phyloP scores from a whole-genome alignment of 1,140 invertebrate genomes.

The Drosophila bipectinata region DNA sequence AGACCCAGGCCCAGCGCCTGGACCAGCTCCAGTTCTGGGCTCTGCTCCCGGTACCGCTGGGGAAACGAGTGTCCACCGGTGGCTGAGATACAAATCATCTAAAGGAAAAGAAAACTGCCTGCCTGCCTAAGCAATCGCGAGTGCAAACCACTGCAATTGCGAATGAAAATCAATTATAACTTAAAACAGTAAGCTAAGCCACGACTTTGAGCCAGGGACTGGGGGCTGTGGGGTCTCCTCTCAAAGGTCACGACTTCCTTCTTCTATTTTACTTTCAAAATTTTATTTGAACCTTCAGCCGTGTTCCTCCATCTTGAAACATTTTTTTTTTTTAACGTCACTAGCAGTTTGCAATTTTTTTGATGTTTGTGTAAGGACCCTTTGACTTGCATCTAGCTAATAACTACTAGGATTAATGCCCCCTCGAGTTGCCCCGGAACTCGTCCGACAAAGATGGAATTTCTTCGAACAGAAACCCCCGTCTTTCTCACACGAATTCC shows the following conservation, averaged over 20 bases:
- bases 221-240: not conserved
- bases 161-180: conserved; percentile 15
- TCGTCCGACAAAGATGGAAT: conserved; percentile 7
- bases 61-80: conserved; percentile 8
- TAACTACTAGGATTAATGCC: conserved; percentile 25
- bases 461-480: not conserved
- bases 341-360: not conserved
- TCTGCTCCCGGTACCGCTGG: not conserved
- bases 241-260: not conserved
- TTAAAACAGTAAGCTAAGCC: conserved; percentile 15
- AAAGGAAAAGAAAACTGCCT: conserved; percentile 50
- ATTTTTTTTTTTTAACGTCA: not conserved
- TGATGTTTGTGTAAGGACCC: not conserved
- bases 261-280: conserved; percentile 1
- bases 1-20: not conserved
- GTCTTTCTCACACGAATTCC: conserved; percentile 26
- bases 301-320: too few species aligned
- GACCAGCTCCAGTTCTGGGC: too few species aligned
- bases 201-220: not conserved
- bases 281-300: not conserved
- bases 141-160: conserved; percentile 18
- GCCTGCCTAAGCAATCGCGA: conserved; percentile 49
- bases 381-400: conserved; percentile 14
- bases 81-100: conserved; percentile 23
- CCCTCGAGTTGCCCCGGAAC: not conserved